phyloP scores from a whole-genome alignment of 1,140 invertebrate genomes.

The Papilio polyxenes region DNA sequence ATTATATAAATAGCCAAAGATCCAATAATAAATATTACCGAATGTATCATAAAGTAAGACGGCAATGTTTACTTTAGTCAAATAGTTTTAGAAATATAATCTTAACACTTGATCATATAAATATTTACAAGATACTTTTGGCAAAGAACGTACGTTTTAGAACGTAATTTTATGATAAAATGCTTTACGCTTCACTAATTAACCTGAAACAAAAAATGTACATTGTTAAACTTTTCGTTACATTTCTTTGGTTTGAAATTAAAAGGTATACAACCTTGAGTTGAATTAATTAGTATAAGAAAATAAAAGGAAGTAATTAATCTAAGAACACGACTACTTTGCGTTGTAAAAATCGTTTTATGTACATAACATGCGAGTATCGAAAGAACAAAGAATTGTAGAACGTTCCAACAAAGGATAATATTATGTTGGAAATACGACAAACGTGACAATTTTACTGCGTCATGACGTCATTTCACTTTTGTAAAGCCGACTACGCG shows the following conservation, averaged over 20 bases:
- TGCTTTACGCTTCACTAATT: conserved; percentile 47
- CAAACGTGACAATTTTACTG: background rate
- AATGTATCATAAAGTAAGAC: conserved; percentile 37
- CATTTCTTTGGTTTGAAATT: background rate
- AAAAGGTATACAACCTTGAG: background rate
- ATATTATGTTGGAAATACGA: background rate
- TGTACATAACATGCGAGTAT: background rate
- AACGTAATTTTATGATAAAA: conserved; percentile 31
- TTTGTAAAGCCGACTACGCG: background rate
- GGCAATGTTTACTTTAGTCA: conserved; percentile 42
- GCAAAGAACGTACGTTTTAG: conserved; percentile 9
- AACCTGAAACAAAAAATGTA: conserved; percentile 65
- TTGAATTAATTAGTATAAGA: background rate
- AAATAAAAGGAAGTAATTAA: conserved; percentile 2
- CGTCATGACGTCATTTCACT: background rate
- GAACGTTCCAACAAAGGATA: background rate
- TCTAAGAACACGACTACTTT: background rate
- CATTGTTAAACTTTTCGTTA: conserved; percentile 6
- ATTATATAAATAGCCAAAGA: conserved; percentile 30
- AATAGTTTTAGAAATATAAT: conserved; percentile 45
- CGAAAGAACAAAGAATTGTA: background rate
- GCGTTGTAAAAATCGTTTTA: background rate
- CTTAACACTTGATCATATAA: conserved; percentile 41
- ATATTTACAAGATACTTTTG: conserved; percentile 45
- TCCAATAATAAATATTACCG: conserved; percentile 38